Evolutionary conservation across 1,140 invertebrate genomes (phyloP).

Genomic region (Sesamia nonagrioides): DNA sequence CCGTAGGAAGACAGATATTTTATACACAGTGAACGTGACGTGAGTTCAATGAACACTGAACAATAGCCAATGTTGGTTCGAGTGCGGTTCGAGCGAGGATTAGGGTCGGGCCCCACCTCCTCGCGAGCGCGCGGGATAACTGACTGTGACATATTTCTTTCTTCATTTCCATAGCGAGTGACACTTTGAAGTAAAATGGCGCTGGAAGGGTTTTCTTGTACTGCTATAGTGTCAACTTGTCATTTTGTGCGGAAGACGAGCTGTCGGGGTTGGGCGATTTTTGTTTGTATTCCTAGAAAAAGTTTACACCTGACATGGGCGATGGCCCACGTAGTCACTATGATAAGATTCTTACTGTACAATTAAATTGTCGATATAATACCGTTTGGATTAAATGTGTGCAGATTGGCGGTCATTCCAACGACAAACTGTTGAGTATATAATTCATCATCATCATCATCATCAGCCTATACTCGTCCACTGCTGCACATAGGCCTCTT

Average conservation of each 20-base stretch:
- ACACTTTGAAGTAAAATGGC: not conserved
- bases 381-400: too few relatives aligned
- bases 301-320: not conserved
- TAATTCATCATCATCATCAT: too few relatives aligned
- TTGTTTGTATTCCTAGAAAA: not conserved
- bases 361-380: too few relatives aligned
- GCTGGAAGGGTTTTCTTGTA: conserved; percentile 35
- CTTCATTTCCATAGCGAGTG: conserved; percentile 37
- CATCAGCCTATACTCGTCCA: too few relatives aligned
- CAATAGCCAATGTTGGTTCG: not conserved
- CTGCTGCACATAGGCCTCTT: too few relatives aligned
- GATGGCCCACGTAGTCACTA: too few relatives aligned
- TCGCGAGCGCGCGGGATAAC: not conserved
- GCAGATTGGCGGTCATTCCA: too few relatives aligned
- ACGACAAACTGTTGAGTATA: too few relatives aligned
- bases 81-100: conserved; percentile 4
- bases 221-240: conserved; percentile 33
- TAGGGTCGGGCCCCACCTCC: conserved; percentile 27
- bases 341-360: too few relatives aligned
- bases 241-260: not conserved
- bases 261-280: conserved; percentile 3
- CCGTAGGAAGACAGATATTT: too few relatives aligned
- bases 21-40: not conserved
- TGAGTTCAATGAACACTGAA: not conserved
- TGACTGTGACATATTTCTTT: conserved; percentile 41